Evolutionary conservation across 2,888 invertebrate species (phyloP).

Genomic region (Steinernema hermaphroditum): DNA sequence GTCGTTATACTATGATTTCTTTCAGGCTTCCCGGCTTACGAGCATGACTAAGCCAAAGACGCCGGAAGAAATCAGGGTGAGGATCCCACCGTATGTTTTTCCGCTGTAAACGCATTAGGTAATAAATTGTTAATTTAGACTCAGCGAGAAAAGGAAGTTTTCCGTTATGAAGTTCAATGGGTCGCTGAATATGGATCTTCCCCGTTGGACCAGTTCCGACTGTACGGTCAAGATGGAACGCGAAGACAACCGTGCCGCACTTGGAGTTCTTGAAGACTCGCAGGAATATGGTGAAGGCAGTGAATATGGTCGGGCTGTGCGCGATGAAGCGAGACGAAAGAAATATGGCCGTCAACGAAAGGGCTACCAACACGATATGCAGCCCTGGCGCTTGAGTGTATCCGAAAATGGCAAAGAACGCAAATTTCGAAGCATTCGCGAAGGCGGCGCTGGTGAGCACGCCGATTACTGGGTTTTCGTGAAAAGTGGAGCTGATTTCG

Average conservation of each 20-base stretch:
- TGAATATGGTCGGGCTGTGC: constrained; percentile 63
- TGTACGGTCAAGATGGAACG: constrained; percentile 55
- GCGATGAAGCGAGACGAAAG: constrained; percentile 64
- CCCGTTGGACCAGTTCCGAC: constrained; percentile 47
- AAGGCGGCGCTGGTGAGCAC: constrained; percentile 74
- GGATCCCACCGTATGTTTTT: too few relatives aligned
- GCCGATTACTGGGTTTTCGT: constrained; percentile 98
- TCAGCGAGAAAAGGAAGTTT: constrained; percentile 42
- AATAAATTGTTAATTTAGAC: too few relatives aligned
- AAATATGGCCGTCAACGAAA: constrained; percentile 58
- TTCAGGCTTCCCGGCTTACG: too few relatives aligned
- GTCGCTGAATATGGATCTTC: constrained; percentile 52
- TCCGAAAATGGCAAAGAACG: constrained; percentile 72
- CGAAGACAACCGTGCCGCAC: constrained; percentile 58
- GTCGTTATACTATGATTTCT: too few relatives aligned
- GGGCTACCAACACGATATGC: constrained; percentile 84
- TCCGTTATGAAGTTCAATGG: constrained; percentile 62
- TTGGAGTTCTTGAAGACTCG: constrained; percentile 39
- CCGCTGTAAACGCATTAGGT: too few relatives aligned
- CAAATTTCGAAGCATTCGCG: constrained; percentile 81
- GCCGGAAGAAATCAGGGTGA: too few relatives aligned
- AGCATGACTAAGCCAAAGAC: too few relatives aligned
- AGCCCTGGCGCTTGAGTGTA: constrained; percentile 92
- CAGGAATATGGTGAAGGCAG: constrained; percentile 62
- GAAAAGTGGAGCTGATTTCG: constrained; percentile 70